Evolutionary conservation across 2,113 vertebrate species (phyloP).

Genomic region (Lonchura striata): DNA sequence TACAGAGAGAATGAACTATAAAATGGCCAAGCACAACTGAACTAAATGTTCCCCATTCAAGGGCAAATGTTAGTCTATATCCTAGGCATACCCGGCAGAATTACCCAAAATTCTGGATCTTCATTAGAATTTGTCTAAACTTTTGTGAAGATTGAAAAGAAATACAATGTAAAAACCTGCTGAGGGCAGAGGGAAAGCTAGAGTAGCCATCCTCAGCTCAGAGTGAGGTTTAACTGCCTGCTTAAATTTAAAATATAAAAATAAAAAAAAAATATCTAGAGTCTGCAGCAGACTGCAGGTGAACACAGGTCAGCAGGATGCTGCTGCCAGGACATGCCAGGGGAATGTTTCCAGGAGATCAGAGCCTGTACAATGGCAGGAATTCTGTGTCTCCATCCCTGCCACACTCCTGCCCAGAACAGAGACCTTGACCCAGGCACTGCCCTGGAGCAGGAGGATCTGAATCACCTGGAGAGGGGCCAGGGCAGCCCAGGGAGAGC

Average conservation of each 20-base stretch:
- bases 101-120: neutral
- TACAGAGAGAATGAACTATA: neutral
- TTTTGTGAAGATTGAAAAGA: neutral
- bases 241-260: neutral
- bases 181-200: neutral
- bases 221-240: neutral
- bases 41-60: neutral
- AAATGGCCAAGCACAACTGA: neutral
- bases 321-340: neutral
- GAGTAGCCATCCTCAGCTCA: neutral
- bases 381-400: neutral
- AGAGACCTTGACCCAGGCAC: accelerated
- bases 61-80: neutral
- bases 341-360: accelerated
- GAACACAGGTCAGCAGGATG: neutral
- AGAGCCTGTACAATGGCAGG: neutral
- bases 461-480: neutral
- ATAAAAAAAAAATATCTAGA: neutral
- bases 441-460: neutral
- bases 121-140: neutral
- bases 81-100: neutral
- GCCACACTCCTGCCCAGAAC: neutral
- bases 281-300: neutral
- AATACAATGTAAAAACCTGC: accelerated
- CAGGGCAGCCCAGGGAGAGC: neutral